Evolutionary conservation across 2,888 invertebrate genomes (phyloP), one percentile per base, ranked within the genome.

Genomic region (Neelides folsomi): DNA sequence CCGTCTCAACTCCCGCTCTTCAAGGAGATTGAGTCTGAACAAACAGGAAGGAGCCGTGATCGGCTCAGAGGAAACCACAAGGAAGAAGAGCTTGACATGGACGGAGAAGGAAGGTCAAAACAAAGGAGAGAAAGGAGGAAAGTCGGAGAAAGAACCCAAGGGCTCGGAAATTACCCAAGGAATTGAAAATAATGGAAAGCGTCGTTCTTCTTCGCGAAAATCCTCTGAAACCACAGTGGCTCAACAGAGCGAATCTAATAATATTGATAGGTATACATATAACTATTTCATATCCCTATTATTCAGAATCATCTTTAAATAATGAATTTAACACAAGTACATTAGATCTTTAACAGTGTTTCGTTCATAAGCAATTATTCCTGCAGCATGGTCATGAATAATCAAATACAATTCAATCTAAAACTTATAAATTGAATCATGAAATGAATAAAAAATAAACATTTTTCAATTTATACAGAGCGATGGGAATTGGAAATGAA

Each of bases 31-130:
- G 18, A 43, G 19, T 19, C 12, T 37, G 47, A n/a, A 10, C n/a
- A 18, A 16, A n/a, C 15, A 37, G 19, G 36, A 5, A 15, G 37
- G 37, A 19, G 45, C 47, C n/a, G 36, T 42, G 2, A 49, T 46
- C 15, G 46, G 44, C 36, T 27, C 27, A 27, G 57, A 56, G 27
- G 62, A 62, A 42, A 41, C 51, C 18, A 41, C 20, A 34, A 39
- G 60, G 46, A 73, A 72, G 59, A 73, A 73, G 53, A 72, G 70
- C 47, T 59, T 73, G 16, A 70, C 72, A 1, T 73, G 73, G 73
- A 71, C 71, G 49, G 65, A 65, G 48, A 59, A 58, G 19, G 58
- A 62, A 40, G 60, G 58, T 45, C 50, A 56, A 3, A 55, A 18
- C 13, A 37, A 40, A 37, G 18, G 51, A 42, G 53, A 48, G 40